phyloP scores from a whole-genome alignment of 2,113 vertebrate species.

The Sorex araneus region DNA sequence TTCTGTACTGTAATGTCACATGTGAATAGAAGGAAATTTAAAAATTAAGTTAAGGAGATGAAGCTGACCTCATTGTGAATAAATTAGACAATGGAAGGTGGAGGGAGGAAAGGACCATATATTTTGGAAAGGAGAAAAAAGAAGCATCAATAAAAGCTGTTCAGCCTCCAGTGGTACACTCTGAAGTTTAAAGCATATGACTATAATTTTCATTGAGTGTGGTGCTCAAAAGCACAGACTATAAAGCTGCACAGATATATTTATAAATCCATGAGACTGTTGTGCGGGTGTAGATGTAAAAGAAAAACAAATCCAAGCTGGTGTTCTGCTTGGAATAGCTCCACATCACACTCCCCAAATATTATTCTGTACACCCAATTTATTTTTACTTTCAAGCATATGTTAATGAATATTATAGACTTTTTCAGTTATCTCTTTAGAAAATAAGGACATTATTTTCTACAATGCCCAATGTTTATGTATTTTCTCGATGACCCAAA shows the following conservation, averaged over 20 bases:
- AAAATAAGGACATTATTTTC: constrained; percentile 60
- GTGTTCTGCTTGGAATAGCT: constrained; percentile 75
- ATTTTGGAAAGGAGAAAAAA: constrained; percentile 42
- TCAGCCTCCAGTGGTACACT: neutral
- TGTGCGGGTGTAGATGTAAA: constrained; percentile 54
- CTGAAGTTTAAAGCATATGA: neutral
- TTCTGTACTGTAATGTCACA: neutral
- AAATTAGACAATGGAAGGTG: constrained; percentile 21
- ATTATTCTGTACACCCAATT: constrained; percentile 72
- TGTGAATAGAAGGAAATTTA: constrained; percentile 2
- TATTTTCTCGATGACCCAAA: constrained; percentile 68
- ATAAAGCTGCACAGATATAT: constrained; percentile 22
- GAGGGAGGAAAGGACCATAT: neutral
- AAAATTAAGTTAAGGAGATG: constrained; percentile 28
- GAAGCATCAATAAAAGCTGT: constrained; percentile 50
- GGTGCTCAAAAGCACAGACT: constrained; percentile 16
- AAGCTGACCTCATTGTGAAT: neutral
- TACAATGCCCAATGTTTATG: neutral
- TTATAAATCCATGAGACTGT: constrained; percentile 62
- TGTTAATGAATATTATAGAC: constrained; percentile 61
- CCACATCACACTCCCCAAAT: constrained; percentile 81
- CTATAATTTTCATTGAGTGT: neutral
- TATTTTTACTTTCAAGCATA: constrained; percentile 78
- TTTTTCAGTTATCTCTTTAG: constrained; percentile 55
- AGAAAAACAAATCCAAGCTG: constrained; percentile 76